Conservation (phyloP, 2,113 vertebrate genomes). For the Nematolebias whitei region DNA sequence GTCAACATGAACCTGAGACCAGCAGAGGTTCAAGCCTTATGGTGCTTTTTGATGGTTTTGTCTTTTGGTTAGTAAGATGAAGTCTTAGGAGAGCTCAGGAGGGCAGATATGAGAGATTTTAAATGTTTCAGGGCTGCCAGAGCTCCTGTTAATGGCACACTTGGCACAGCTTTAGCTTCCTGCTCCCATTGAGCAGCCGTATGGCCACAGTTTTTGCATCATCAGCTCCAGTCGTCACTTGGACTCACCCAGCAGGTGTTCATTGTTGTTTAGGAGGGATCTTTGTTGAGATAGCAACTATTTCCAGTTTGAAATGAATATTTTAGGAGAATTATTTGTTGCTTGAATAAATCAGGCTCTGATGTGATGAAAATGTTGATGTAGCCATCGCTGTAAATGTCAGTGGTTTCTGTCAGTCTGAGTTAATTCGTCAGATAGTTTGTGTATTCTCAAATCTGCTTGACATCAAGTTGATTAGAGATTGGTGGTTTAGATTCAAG, state of each 20-base stretch:
- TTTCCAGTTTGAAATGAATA: not conserved
- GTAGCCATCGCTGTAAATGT: not conserved
- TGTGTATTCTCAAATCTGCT: too few species aligned
- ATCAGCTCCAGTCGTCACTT: not conserved
- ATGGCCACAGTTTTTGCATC: not conserved
- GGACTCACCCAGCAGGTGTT: not conserved
- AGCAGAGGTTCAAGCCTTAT: not conserved
- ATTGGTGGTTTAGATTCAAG: not conserved
- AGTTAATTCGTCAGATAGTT: not conserved
- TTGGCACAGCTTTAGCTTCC: constrained; percentile 47
- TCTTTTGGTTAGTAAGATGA: constrained; percentile 3
- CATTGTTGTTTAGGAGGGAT: not conserved
- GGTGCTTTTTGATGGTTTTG: constrained; percentile 2
- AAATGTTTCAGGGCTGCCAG: constrained; percentile 21
- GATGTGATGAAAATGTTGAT: too few species aligned
- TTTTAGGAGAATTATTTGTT: not conserved
- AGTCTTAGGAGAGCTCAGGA: not conserved
- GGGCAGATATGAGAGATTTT: not conserved
- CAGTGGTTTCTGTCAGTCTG: not conserved
- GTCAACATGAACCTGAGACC: not conserved
- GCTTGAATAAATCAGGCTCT: not conserved
- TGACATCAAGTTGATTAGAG: not conserved
- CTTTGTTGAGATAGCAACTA: not conserved
- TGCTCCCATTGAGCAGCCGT: constrained; percentile 22
- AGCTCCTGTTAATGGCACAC: constrained; percentile 31